These are phyloP conservation scores for Melopsittacus undulatus DNA, from an alignment of 2,797 vertebrate species.

Conservation along the genomic window DNA sequence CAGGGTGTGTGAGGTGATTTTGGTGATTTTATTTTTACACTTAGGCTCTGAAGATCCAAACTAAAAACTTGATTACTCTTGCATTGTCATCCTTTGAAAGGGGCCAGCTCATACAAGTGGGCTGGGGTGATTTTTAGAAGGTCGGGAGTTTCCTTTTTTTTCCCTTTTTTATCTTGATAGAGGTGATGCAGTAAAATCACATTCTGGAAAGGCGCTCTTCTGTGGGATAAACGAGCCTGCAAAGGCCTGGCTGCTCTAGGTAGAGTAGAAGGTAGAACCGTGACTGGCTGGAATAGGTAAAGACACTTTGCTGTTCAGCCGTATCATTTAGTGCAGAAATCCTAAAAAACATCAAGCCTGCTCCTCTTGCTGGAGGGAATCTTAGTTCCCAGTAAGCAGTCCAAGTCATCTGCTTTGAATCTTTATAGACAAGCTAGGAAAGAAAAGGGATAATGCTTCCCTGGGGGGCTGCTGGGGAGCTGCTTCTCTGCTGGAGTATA, in stretches of 20 bases:
- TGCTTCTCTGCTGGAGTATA: not conserved
- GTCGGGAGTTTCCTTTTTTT: not conserved
- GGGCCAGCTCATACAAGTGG: not conserved
- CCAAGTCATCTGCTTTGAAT: not conserved
- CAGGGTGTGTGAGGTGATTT: too few species aligned
- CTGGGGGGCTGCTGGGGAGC: not conserved
- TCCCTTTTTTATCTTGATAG: too few species aligned
- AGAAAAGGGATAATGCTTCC: not conserved
- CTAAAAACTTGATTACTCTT: not conserved
- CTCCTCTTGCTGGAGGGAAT: not conserved
- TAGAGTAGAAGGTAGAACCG: not conserved
- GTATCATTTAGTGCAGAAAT: not conserved
- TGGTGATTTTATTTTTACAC: too few species aligned
- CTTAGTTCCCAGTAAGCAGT: not conserved
- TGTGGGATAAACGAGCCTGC: not conserved
- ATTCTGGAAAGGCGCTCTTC: not conserved
- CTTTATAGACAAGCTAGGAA: not conserved
- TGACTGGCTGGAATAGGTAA: not conserved
- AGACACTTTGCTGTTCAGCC: not conserved
- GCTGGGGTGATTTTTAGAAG: not conserved
- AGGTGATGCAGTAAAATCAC: not conserved
- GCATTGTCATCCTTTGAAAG: not conserved
- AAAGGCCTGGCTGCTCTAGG: not conserved
- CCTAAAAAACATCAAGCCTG: not conserved
- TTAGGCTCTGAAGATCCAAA: not conserved